Base-by-base conservation (phyloP, 2,113 vertebrate genomes). In the Alligator sinensis region DNA sequence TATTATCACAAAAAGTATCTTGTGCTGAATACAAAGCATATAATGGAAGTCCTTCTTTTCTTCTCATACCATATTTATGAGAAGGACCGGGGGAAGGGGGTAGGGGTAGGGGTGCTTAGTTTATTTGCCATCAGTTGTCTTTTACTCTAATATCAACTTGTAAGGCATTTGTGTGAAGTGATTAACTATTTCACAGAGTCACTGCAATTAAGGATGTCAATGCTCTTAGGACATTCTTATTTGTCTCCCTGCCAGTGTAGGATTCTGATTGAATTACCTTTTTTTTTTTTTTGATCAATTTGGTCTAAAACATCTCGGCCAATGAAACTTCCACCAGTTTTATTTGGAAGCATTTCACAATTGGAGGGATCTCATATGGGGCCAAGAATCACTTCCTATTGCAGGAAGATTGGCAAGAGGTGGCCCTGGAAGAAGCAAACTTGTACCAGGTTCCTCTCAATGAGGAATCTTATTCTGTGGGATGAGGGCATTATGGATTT, bases 241-340 rank as follows among this genome's bases (percentile, higher is more conserved):
- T 28, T 47, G 59, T n/a, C 27, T 62, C 0, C 0, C 13, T 77
- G 13, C 1, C 55, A 62, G 27, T 82, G 6, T 12, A 76, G 22
- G 11, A 27, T 22, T 77, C 1, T 9, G 14, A 16, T 89, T 87
- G 34, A 19, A 19, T 34, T 70, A 22, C 79, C 3, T 34, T 38
- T 34, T 34, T 3, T 34, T 38, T 12, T 30, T 9, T 30, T 80
- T 34, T 47, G 11, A 74, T 54, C 16, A 91, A 9, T 25, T 21
- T 38, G 19, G 11, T 72, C 38, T 38, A 13, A 18, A 34, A 38
- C 68, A 72, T 38, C 19, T 6, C 11, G 80, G 12, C 10, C 1
- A 6, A 25, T 5, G 34, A 9, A 78, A 7, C 68, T 72, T 38
- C 38, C 30, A 72, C 68, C 47, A 47, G 47, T 47, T 47, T 47